phyloP scores from a whole-genome alignment of 1,140 invertebrate genomes.

The Cheumatopsyche charites region DNA sequence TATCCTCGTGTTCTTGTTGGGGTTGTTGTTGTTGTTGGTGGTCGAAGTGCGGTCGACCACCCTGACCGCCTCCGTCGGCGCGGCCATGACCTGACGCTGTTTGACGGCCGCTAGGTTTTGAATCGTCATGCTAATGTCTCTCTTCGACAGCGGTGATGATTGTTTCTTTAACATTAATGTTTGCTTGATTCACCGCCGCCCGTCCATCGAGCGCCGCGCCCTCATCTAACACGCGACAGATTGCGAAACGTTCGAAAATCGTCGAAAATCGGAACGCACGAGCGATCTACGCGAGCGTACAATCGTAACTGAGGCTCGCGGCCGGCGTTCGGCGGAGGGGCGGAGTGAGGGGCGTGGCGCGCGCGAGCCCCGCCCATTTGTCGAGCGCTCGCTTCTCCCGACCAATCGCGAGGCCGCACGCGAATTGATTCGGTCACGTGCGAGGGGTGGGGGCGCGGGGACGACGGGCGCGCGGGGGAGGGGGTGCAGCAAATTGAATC shows the following conservation, averaged over 20 bases:
- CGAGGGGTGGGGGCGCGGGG: neutral
- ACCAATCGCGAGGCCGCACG: slow-evolving; percentile 11
- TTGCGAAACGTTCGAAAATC: neutral
- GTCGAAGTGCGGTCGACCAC: slow-evolving; percentile 50
- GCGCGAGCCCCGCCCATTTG: slow-evolving; percentile 4
- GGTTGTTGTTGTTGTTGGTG: slow-evolving; percentile 52
- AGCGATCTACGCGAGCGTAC: neutral
- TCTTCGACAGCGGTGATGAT: slow-evolving; percentile 49
- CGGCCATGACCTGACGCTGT: slow-evolving; percentile 61
- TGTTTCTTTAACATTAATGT: slow-evolving; percentile 48
- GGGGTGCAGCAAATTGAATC: slow-evolving; percentile 41
- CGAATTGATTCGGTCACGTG: slow-evolving; percentile 43
- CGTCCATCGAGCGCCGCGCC: slow-evolving; percentile 7
- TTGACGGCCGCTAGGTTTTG: slow-evolving; percentile 57
- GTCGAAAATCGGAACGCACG: neutral
- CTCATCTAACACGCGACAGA: neutral
- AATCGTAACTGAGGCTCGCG: slow-evolving; percentile 10
- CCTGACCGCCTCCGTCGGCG: slow-evolving; percentile 63
- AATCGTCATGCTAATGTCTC: slow-evolving; percentile 63
- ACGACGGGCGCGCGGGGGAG: slow-evolving; percentile 4
- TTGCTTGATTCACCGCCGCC: slow-evolving; percentile 51
- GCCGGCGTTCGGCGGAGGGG: neutral
- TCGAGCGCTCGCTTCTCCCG: neutral
- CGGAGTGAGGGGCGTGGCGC: slow-evolving; percentile 16
- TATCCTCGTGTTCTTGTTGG: slow-evolving; percentile 61